Percentiles rank a stretch among this genome's conserved stretches.
phyloP scores from a whole-genome alignment of 2,797 vertebrate species.

The Fringilla coelebs region DNA sequence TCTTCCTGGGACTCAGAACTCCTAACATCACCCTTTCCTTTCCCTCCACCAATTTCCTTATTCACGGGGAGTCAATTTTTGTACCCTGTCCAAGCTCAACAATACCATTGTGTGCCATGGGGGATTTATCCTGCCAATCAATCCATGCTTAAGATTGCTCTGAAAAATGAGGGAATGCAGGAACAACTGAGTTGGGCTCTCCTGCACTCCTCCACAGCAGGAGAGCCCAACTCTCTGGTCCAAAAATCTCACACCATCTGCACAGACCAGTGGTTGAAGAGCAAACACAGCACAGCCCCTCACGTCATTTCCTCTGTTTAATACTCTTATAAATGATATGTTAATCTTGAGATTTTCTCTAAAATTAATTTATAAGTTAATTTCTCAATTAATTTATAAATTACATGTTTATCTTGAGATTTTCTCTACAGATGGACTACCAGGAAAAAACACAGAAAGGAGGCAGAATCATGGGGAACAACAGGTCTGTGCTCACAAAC shows the following conservation, averaged over 20 bases:
- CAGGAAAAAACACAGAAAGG: not conserved
- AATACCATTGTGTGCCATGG: not conserved
- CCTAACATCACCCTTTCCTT: not conserved
- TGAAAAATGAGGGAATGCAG: not conserved
- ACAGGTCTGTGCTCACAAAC: not conserved
- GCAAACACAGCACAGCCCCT: not conserved
- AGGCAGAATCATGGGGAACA: not conserved
- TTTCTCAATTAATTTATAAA: not conserved
- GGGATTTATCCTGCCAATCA: not conserved
- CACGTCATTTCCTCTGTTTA: fast-evolving
- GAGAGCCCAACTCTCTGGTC: not conserved
- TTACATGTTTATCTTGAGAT: not conserved
- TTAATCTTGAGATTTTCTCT: not conserved
- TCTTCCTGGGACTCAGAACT: not conserved
- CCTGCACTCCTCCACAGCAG: not conserved
- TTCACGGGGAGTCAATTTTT: not conserved
- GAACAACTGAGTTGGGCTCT: not conserved
- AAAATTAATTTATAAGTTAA: not conserved
- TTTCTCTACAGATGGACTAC: not conserved
- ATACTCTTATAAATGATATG: not conserved
- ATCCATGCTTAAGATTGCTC: not conserved
- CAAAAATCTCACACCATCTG: not conserved
- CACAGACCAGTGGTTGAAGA: not conserved
- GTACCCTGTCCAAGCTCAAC: not conserved
- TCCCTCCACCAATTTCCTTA: not conserved